A percentile compares a stretch with the other conserved stretches of the same genome.
These are phyloP conservation scores for Spodoptera picta DNA, from an alignment of 2,888 invertebrate species.

Conservation along the genomic window DNA sequence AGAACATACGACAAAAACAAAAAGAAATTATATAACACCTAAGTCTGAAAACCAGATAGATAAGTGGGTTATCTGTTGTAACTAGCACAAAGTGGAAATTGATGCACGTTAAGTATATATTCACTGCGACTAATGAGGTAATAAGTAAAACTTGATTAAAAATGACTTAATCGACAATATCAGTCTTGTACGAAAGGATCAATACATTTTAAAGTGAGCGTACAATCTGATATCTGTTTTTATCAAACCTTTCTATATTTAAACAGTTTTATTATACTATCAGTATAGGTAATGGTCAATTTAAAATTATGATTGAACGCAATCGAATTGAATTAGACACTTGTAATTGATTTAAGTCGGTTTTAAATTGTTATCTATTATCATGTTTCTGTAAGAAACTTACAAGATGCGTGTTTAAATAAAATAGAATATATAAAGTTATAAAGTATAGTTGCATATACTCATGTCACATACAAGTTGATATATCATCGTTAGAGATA, in stretches of 20 bases:
- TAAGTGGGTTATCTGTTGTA: slow-evolving; percentile 7
- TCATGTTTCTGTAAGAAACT: too few species aligned
- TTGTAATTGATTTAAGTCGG: too few species aligned
- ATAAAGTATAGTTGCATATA: slow-evolving; percentile 25
- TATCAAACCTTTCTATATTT: background rate
- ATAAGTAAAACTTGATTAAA: slow-evolving; percentile 1
- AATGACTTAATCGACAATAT: background rate
- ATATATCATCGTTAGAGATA: slow-evolving; percentile 57
- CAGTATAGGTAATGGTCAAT: too few species aligned
- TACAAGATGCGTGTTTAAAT: too few species aligned
- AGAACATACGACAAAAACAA: background rate
- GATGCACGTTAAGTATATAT: background rate
- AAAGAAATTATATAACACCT: background rate
- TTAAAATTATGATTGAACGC: too few species aligned
- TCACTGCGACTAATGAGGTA: background rate
- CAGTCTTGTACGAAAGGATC: background rate
- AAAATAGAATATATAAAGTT: too few species aligned
- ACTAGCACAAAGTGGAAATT: slow-evolving; percentile 12
- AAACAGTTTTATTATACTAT: too few species aligned
- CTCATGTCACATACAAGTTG: slow-evolving; percentile 25
- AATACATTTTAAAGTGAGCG: background rate
- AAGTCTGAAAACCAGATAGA: slow-evolving; percentile 17
- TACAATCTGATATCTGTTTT: background rate
- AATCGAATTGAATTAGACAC: too few species aligned
- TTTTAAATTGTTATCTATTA: too few species aligned